Percentiles rank a stretch among this genome's conserved stretches.
These are phyloP conservation scores for Ferrisia virgata DNA, from an alignment of 2,888 invertebrate species.

Conservation along the genomic window DNA sequence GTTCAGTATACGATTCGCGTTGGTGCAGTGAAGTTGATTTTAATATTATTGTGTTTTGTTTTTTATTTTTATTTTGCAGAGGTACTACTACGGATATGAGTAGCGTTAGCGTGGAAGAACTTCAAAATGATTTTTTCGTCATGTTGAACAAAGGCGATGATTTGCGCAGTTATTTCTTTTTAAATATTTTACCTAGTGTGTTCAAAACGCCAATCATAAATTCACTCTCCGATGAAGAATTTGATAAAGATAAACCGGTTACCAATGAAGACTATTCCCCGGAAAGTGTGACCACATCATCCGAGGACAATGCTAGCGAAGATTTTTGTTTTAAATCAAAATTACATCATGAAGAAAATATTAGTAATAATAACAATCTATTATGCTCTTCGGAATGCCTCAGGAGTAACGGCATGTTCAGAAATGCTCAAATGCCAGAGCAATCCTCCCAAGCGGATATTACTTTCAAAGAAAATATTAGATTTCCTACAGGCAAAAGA, in stretches of 20 bases:
- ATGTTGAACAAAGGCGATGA: constrained; percentile 20
- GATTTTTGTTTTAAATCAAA: background rate
- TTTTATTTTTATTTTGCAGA: background rate
- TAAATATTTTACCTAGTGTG: constrained; percentile 43
- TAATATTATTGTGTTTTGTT: background rate
- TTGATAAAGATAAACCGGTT: background rate
- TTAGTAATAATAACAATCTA: background rate
- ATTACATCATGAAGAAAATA: background rate
- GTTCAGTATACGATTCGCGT: background rate
- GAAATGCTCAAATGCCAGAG: background rate
- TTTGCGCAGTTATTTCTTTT: background rate
- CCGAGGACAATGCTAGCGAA: background rate
- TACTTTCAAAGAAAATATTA: background rate
- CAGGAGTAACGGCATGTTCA: constrained; percentile 22
- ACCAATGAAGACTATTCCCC: constrained; percentile 27
- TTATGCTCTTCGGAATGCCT: constrained; percentile 21
- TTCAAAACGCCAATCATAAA: constrained; percentile 39
- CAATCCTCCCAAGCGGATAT: background rate
- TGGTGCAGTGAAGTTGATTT: background rate
- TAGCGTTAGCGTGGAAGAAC: constrained; percentile 4
- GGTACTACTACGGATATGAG: background rate
- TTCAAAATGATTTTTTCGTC: background rate
- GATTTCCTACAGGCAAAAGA: constrained; percentile 32
- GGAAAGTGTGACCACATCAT: background rate
- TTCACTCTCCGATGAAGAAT: constrained; percentile 2